Percentiles rank a stretch among this genome's conserved stretches.
Conservation (phyloP, 2,113 vertebrate genomes). For the Caretta caretta region DNA sequence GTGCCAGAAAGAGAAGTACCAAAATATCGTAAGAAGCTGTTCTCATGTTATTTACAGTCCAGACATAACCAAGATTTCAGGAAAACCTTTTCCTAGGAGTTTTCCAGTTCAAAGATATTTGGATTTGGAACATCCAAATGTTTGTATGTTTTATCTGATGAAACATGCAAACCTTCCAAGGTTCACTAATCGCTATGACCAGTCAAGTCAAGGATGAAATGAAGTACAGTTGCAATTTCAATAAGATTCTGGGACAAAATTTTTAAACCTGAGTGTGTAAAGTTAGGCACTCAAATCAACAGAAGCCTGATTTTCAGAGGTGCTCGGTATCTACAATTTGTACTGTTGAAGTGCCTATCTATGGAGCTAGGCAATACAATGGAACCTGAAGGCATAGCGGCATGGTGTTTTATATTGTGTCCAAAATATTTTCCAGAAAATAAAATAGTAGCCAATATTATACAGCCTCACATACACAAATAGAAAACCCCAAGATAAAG, state of each 20-base stretch:
- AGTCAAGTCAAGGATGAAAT: neutral
- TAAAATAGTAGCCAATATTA: neutral
- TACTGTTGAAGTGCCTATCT: neutral
- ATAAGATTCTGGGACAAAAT: neutral
- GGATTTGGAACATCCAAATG: neutral
- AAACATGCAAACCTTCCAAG: neutral
- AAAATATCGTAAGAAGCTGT: neutral
- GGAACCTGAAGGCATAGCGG: neutral
- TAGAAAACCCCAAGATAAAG: no score
- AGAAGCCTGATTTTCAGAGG: neutral
- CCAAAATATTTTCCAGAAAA: neutral
- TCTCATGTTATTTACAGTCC: neutral
- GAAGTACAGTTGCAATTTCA: neutral
- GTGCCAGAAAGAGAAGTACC: neutral
- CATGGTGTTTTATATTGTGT: accelerated
- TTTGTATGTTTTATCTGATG: neutral
- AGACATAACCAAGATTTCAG: neutral
- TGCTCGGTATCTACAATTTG: constrained; percentile 15
- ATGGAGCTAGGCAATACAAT: neutral
- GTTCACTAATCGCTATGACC: neutral
- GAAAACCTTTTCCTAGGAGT: no score
- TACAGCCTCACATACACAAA: no score
- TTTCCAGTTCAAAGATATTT: neutral
- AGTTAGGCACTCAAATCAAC: neutral
- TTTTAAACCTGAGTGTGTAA: neutral